Evolutionary conservation across 2,888 invertebrate genomes (phyloP).

Genomic region (Pemphredon lugubris): DNA sequence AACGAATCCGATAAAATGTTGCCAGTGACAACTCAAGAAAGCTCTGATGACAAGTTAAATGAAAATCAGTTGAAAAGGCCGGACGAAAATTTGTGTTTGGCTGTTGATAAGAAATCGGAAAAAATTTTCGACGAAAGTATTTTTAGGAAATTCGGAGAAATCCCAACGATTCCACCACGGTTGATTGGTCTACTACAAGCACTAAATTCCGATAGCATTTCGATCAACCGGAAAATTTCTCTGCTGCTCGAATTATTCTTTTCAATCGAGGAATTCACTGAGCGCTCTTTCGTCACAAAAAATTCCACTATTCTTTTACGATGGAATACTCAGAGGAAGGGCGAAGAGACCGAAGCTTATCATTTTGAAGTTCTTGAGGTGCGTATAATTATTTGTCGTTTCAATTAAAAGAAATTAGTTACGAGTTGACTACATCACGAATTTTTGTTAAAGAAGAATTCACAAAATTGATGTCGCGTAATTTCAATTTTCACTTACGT

Average conservation of each 20-base stretch:
- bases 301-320: constrained; percentile 59
- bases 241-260: constrained; percentile 65
- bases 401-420: too few relatives aligned
- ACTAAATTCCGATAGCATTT: constrained; percentile 18
- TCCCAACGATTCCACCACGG: constrained; percentile 73
- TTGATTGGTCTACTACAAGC: constrained; percentile 68
- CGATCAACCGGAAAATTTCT: not conserved
- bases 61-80: too few relatives aligned
- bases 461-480: too few relatives aligned
- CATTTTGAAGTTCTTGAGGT: constrained; percentile 5
- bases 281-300: constrained; percentile 64
- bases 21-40: too few relatives aligned
- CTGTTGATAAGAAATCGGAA: not conserved
- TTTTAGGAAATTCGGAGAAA: constrained; percentile 46
- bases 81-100: too few relatives aligned
- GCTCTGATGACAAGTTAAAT: too few relatives aligned
- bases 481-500: too few relatives aligned
- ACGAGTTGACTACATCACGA: too few relatives aligned
- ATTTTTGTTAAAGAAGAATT: too few relatives aligned
- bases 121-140: not conserved
- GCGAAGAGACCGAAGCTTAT: constrained; percentile 20
- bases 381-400: too few relatives aligned
- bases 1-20: too few relatives aligned
- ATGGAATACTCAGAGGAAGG: constrained; percentile 52
- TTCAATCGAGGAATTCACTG: constrained; percentile 56